Conservation (phyloP, 2,888 invertebrate genomes). For the Meteorus colon region DNA sequence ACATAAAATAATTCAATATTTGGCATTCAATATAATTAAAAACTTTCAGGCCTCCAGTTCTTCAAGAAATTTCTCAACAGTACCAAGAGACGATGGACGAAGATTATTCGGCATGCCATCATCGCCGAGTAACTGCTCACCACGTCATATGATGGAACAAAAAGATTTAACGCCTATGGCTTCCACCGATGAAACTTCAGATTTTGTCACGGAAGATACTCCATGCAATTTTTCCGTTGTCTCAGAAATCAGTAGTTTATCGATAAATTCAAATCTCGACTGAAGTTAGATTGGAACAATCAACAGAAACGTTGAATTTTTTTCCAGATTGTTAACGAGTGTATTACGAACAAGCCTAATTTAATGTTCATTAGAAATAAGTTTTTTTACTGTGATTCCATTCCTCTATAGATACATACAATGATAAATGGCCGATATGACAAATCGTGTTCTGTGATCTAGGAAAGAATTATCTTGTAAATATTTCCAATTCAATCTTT, state of each 20-base stretch:
- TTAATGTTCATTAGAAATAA: not conserved
- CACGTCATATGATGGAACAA: constrained; percentile 17
- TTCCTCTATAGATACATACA: constrained; percentile 5
- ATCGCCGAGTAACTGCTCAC: constrained; percentile 26
- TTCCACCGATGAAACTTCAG: constrained; percentile 32
- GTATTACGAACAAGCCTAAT: not conserved
- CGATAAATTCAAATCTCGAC: constrained; percentile 25
- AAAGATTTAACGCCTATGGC: constrained; percentile 15
- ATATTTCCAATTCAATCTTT: constrained; percentile 9
- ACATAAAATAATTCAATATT: not conserved
- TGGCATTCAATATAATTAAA: not conserved
- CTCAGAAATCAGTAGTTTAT: constrained; percentile 37
- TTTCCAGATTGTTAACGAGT: not conserved
- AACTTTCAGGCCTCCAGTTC: constrained; percentile 27
- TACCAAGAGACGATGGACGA: constrained; percentile 15
- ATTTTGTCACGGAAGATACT: constrained; percentile 42
- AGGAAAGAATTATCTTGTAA: not conserved
- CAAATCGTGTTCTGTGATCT: constrained; percentile 14
- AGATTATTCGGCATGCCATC: not conserved
- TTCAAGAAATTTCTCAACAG: constrained; percentile 20
- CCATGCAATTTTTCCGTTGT: constrained; percentile 40
- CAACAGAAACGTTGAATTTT: not conserved
- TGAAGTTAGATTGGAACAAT: constrained; percentile 14
- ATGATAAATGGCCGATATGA: not conserved
- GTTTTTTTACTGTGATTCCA: not conserved